phyloP scores from a whole-genome alignment of 2,797 vertebrate species.

The Diceros bicornis region DNA sequence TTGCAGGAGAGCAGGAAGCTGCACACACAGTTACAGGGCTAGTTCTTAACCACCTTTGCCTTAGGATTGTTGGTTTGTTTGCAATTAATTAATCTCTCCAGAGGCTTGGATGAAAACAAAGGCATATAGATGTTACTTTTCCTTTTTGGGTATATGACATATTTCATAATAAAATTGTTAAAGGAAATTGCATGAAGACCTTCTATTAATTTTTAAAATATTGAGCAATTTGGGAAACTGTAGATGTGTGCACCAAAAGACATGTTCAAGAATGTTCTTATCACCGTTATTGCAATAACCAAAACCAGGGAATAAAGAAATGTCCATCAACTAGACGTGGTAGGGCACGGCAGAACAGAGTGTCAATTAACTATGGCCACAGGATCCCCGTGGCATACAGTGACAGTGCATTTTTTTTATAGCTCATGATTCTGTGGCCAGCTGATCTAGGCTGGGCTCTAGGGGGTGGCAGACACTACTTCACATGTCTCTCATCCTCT shows the following conservation, averaged over 20 bases:
- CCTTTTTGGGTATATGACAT: background rate
- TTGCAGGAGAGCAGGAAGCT: background rate
- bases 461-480: fast-evolving
- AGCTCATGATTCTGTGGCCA: background rate
- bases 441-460: background rate
- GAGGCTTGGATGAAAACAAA: slow-evolving; percentile 7
- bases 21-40: background rate
- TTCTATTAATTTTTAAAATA: background rate
- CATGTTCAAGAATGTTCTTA: background rate
- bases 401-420: background rate
- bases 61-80: background rate
- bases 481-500: background rate
- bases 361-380: background rate
- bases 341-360: fast-evolving
- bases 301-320: background rate
- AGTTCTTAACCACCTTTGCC: background rate
- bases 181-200: background rate
- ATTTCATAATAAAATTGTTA: background rate
- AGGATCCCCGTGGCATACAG: background rate
- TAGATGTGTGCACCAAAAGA: background rate
- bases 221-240: background rate
- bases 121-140: background rate
- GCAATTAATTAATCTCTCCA: background rate
- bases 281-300: background rate
- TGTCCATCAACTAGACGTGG: background rate